Evolutionary conservation across 2,797 vertebrate genomes (phyloP), one percentile per base, ranked within the genome.

Genomic region (Spinus pinus): DNA sequence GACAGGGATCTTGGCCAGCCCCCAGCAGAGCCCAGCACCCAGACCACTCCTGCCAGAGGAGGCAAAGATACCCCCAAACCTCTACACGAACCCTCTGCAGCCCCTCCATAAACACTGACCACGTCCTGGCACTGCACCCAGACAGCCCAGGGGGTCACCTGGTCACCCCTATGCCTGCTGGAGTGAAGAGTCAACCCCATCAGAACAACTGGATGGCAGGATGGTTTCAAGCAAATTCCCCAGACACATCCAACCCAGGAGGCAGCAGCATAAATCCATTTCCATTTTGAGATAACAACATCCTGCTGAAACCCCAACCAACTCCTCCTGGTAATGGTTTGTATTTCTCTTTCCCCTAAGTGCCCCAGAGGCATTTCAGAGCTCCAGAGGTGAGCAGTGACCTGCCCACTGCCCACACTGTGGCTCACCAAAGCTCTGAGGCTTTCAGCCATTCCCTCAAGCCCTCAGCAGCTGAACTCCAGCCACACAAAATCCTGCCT

Each of bases 171-270:
- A 19, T 74, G 53, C 27, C 25, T 11, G 10, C 37, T 21, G 60
- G 6, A 70, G 30, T 4, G 24, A 39, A 56, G 61, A 61, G 54
- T 7, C 39, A 78, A 10, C 30, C 41, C 62, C 3, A 41, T 1
- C 53, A 24, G 3, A 19, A 6, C 2, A 27, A 27, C 0, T 14
- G 58, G 10, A 35, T 19, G 19, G 22, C 24, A 37, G 31, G 53
- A 56, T 15, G 54, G 31, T 30, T 66, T 44, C 53, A 41, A 53
- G 27, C 30, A 69, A 56, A 88, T 33, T 44, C 82, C 37, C 21
- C 72, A 73, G 47, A 21, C 24, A 19, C 24, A 18, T 9, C 44
- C 39, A 50, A 15, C 23, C 22, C 64, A 17, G 1, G 4, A 88
- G 70, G 46, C 5, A 1, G 73, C 20, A 89, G 39, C 75, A 87